Percentiles rank a stretch among this genome's conserved stretches.
Conservation (phyloP, 1,140 invertebrate species). For the Stegodyphus dumicola region DNA sequence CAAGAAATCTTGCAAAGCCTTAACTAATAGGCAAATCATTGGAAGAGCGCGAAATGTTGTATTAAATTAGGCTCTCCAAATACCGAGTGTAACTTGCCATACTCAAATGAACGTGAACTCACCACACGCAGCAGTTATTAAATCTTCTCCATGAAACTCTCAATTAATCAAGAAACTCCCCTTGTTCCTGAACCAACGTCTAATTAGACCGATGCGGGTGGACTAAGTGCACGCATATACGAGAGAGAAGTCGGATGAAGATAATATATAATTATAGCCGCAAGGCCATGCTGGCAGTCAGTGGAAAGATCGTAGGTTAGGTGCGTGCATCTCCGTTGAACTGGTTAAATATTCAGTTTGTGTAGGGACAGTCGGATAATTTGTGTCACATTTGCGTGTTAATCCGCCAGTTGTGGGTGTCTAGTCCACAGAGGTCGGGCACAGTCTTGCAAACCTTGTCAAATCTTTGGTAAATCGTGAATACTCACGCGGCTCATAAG, state of each 20-base stretch:
- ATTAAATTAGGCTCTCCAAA: constrained; percentile 44
- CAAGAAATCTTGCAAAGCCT: neutral
- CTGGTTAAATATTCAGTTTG: constrained; percentile 54
- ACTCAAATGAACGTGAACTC: constrained; percentile 44
- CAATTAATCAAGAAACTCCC: constrained; percentile 57
- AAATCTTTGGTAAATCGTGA: too few species aligned
- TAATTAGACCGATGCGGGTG: constrained; percentile 19
- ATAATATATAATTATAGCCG: constrained; percentile 56
- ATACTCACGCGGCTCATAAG: too few species aligned
- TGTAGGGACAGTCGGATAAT: constrained; percentile 48
- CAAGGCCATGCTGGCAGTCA: constrained; percentile 25
- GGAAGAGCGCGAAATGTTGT: constrained; percentile 42
- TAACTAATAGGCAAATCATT: constrained; percentile 55
- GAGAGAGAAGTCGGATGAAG: constrained; percentile 42
- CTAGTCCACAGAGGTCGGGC: too few species aligned
- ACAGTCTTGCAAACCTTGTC: too few species aligned
- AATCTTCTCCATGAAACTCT: constrained; percentile 47
- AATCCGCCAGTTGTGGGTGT: constrained; percentile 3
- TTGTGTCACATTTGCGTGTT: constrained; percentile 59
- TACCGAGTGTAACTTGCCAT: neutral
- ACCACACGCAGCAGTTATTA: constrained; percentile 40
- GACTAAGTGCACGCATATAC: neutral
- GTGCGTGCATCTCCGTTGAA: constrained; percentile 21
- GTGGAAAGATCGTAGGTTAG: constrained; percentile 47
- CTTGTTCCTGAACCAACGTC: constrained; percentile 48